phyloP scores from a whole-genome alignment of 2,888 invertebrate species.

The Cotesia congregata region DNA sequence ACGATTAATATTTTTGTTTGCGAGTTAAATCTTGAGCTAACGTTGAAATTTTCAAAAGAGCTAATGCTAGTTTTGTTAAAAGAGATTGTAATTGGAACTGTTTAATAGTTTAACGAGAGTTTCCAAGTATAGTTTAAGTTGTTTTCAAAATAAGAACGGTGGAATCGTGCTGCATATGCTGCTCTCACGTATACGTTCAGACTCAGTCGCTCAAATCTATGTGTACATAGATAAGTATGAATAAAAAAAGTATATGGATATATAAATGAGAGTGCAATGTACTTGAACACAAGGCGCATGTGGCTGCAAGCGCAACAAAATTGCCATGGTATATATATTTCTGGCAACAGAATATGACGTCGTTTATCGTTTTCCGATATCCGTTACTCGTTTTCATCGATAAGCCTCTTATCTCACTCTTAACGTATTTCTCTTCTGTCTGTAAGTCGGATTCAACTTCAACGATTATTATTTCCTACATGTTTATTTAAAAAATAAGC shows the following conservation, averaged over 20 bases:
- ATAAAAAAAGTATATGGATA: slow-evolving; percentile 4
- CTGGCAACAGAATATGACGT: slow-evolving; percentile 39
- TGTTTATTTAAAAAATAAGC: slow-evolving; percentile 7
- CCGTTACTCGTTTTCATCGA: slow-evolving; percentile 45
- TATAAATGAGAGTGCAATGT: slow-evolving; percentile 23
- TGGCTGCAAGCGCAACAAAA: slow-evolving; percentile 39
- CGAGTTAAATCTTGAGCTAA: neutral
- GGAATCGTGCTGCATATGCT: slow-evolving; percentile 19
- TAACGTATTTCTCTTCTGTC: slow-evolving; percentile 36
- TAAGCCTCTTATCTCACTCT: slow-evolving; percentile 49
- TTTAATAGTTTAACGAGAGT: slow-evolving; percentile 14
- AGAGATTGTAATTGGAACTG: neutral
- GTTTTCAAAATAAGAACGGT: slow-evolving; percentile 26
- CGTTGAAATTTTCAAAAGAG: neutral
- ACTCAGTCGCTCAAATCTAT: neutral
- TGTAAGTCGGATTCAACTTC: slow-evolving; percentile 28
- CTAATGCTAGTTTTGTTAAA: neutral
- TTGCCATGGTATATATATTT: slow-evolving; percentile 37
- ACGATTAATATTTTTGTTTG: too few species aligned
- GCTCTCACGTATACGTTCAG: neutral
- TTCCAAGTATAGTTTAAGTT: slow-evolving; percentile 26
- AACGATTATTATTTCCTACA: slow-evolving; percentile 17
- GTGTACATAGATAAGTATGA: slow-evolving; percentile 1
- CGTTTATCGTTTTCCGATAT: slow-evolving; percentile 48
- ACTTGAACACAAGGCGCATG: slow-evolving; percentile 25